Base-by-base conservation (phyloP, 2,113 vertebrate genomes). In the Cygnus atratus region DNA sequence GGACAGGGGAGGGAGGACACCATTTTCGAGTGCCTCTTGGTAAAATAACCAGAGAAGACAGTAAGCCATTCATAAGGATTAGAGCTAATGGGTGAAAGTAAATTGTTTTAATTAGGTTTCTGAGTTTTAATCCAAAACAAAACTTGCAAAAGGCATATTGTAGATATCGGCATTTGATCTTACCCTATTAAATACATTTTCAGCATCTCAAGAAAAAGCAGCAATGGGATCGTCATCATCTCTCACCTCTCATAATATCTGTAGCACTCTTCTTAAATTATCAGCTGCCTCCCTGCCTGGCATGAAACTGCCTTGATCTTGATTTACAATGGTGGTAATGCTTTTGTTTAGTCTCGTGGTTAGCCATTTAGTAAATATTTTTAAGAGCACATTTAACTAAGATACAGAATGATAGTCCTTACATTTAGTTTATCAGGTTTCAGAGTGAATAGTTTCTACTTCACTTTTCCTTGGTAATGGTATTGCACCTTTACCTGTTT, bases 251-350 rank as follows among this genome's bases (percentile, higher is more conserved):
- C 90, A 52, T 92, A 95, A 93, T 90, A 95, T 94, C 96, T 90
- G 87, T 92, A 95, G 74, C 90, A 94, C 97, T 97, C 97, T 93
- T 83, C 94, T 94, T 91, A 96, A 92, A 96, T 94, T 96, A 95
- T 95, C 91, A 94, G 72, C 94, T 80, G 96, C 97, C 97, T 96
- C 85, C 91, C 70, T 93, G 96, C 96, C 84, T 95, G 97, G 97
- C 97, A 97, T 96, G 97, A 97, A 97, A 97, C 67, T 94, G 97
- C 97, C 97, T 97, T 97, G 97, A 97, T 97, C 97, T 97, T 97
- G 97, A 96, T 97, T 97, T 97, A 95, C 96, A 96, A 71, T 97
- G 89, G 94, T 96, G 91, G 96, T 97, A 97, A 96, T 97, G 93
- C 96, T 96, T 97, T 96, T 97, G 97, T 97, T 97, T 97, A 97